phyloP scores from a whole-genome alignment of 2,888 invertebrate species.

The Drosophila tripunctata region DNA sequence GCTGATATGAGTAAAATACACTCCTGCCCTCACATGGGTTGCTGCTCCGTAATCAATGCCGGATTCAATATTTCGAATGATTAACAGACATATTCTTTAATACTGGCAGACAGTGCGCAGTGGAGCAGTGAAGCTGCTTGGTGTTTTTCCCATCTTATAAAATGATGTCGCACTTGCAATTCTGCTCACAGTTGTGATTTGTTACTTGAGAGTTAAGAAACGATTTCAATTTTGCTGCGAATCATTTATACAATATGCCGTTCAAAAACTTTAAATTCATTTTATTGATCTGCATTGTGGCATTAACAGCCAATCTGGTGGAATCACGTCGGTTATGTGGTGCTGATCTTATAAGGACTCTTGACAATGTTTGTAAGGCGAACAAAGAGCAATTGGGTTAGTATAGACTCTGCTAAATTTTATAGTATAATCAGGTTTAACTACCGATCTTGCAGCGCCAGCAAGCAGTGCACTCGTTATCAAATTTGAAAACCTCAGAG shows the following conservation, averaged over 20 bases:
- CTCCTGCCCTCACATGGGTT: constrained; percentile 17
- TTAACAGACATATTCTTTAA: constrained; percentile 69
- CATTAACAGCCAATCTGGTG: constrained; percentile 33
- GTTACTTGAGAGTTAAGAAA: constrained; percentile 14
- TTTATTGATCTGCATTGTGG: constrained; percentile 33
- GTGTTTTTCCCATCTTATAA: constrained; percentile 44
- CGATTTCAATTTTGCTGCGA: not conserved
- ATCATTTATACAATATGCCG: constrained; percentile 20
- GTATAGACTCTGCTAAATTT: too few relatives aligned
- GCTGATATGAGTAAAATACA: constrained; percentile 62
- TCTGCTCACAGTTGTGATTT: constrained; percentile 45
- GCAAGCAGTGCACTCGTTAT: too few relatives aligned
- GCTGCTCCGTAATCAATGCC: constrained; percentile 3
- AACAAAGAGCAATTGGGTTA: too few relatives aligned
- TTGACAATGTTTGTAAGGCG: constrained; percentile 65
- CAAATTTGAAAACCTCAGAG: too few relatives aligned
- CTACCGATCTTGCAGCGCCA: too few relatives aligned
- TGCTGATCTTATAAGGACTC: constrained; percentile 44
- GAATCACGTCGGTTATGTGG: constrained; percentile 58
- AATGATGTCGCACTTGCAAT: constrained; percentile 14
- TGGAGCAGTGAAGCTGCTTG: constrained; percentile 8
- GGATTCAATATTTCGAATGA: not conserved
- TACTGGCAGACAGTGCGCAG: constrained; percentile 53
- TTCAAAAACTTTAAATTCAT: constrained; percentile 15
- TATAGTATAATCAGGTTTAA: too few relatives aligned